Evolutionary conservation across 1,140 invertebrate species (phyloP), one percentile per base, ranked within the genome.

Genomic region (Heliconius hermathena): DNA sequence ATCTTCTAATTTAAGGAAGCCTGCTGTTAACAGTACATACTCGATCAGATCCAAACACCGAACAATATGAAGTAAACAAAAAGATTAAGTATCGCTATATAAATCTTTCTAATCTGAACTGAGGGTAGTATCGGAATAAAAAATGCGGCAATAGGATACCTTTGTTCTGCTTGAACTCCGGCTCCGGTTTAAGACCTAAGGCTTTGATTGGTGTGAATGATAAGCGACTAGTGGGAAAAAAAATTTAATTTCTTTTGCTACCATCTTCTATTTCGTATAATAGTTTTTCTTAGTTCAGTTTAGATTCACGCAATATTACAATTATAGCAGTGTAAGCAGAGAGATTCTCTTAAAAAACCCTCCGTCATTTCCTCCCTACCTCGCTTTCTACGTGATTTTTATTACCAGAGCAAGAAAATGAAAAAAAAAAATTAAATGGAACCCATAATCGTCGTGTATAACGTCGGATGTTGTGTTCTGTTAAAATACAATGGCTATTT

Each of bases 91-190:
- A 66, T 75, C 76, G 77, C 57, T 77, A 77, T 36, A 82, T 82
- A 84, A 84, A 85, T 83, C 81, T 82, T 80, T 79, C 76, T 77
- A 83, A 81, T 79, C 76, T 81, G 71, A 78, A 74, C 46, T 16
- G 73, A 74, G 66, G 76, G 77, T 73, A 73, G 74, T 54, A 71
- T 74, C 66, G 26, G 49, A 74, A 79, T 84, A 86, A 85, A 84
- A 85, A 88, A 90, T 88, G 83, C 84, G 85, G 86, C 88, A 87
- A 90, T 85, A 82, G 85, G 87, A 84, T 85, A 89, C 89, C 88
- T 89, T 86, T 88, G 85, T 85, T 84, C 85, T 73, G 84, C 81
- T 83, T 82, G 82, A 87, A 82, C 84, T 71, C 87, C 83, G 83
- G 84, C 84, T 87, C 83, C 81, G 74, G 82, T 86, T 83, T 87